These are phyloP conservation scores for Pyrrhura leucotis DNA, from an alignment of 2,797 vertebrate species.

Conservation along the genomic window DNA sequence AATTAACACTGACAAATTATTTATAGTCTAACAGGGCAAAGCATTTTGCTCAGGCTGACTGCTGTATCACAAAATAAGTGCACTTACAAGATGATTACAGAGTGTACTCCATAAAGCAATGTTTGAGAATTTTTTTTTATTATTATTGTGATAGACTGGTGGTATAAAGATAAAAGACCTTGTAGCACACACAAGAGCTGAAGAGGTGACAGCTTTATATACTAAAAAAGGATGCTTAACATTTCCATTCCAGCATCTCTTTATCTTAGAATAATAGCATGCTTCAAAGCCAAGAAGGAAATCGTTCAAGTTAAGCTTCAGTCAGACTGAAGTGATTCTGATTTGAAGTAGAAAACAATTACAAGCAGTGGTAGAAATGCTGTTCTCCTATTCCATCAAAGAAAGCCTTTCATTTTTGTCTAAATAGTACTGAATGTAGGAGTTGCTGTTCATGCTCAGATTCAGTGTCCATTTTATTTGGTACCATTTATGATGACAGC, in stretches of 20 bases:
- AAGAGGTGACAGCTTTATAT: conserved; percentile 34
- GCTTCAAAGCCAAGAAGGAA: conserved; percentile 15
- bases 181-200: conserved; percentile 2
- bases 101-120: conserved; percentile 31
- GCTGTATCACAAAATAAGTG: conserved; percentile 38
- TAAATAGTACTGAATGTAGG: neutral
- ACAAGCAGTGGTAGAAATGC: neutral
- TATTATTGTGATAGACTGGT: conserved; percentile 32
- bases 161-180: conserved; percentile 50
- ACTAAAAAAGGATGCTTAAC: conserved; percentile 1
- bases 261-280: conserved; percentile 31
- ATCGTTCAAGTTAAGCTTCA: neutral
- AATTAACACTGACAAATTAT: conserved; percentile 63
- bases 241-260: conserved; percentile 18
- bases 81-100: conserved; percentile 52
- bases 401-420: neutral
- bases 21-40: conserved; percentile 51
- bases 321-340: neutral
- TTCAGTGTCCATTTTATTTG: neutral
- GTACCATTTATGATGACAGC: neutral
- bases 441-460: neutral
- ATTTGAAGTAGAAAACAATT: neutral
- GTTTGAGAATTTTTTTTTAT: neutral
- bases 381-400: neutral
- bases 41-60: conserved; percentile 43